Base-by-base conservation (phyloP, 2,113 vertebrate species). In the Aegithalos caudatus region DNA sequence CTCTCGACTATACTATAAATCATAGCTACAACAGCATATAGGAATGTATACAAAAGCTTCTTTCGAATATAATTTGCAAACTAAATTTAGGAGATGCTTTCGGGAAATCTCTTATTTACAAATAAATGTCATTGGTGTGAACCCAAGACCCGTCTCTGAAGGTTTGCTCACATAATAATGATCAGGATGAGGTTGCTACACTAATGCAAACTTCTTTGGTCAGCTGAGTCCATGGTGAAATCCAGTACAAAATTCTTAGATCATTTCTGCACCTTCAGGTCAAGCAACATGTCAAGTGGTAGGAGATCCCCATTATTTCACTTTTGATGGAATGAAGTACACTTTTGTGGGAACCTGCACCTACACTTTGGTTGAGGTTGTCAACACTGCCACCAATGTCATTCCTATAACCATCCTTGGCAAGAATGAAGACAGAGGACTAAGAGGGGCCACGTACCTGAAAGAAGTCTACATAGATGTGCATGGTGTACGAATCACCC, bases 291-390 rank as follows among this genome's bases (percentile, higher is more conserved):
- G 99, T 71, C 98, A 99, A 35, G 98, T 99, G 56, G 98, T 96
- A 42, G 99, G 99, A 86, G 99, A 99, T 92, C 98, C 99, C 62
- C 99, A 99, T 94, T 99, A 99, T 88, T 98, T 98, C 97, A 99
- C 99, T 60, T 99, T 99, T 88, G 99, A 99, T 84, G 96, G 98
- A 40, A 71, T 97, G 62, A 98, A 98, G 98, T 98, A 99, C 96
- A 99, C 98, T 25, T 99, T 98, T 83, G 97, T 99, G 98, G 99
- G 99, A 64, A 99, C 99, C 28, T 99, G 99, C 96, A 99, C 99
- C n/a, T 99, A 99, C 95, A 99, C 98, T 5, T 97, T 99, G 77
- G 98, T 99, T 92, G 95, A 98, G 65, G 96, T 98, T 47, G 98
- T 98, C 83, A 93, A 97, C 92, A 86, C n/a, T 24, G 35, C 71